Percentiles rank a stretch among this genome's conserved stretches.
These are phyloP conservation scores for Chloroclysta siterata DNA, from an alignment of 2,888 invertebrate species.

Conservation along the genomic window DNA sequence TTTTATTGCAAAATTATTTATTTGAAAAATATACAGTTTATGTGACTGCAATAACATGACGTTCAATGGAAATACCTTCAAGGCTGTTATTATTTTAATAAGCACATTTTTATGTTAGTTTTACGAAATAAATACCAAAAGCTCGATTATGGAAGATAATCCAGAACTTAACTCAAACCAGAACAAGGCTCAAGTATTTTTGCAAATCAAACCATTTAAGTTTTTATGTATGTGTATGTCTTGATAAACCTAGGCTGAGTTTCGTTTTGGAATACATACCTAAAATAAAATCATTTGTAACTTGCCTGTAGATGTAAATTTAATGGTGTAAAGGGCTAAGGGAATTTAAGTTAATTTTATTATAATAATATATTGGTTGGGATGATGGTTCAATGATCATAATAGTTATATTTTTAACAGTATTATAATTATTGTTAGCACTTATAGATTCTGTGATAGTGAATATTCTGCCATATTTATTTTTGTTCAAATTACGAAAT, in stretches of 20 bases:
- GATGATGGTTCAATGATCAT: background rate
- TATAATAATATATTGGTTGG: slow-evolving; percentile 27
- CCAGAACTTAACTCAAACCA: background rate
- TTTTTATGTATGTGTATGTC: background rate
- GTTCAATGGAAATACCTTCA: slow-evolving; percentile 24
- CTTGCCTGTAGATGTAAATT: slow-evolving; percentile 33
- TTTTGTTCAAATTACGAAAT: too few species aligned
- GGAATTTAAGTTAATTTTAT: slow-evolving; percentile 24
- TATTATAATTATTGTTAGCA: slow-evolving; percentile 32
- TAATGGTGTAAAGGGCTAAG: slow-evolving; percentile 23
- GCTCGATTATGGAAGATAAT: background rate
- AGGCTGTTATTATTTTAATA: slow-evolving; percentile 36
- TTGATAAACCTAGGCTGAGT: background rate
- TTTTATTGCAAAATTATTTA: background rate
- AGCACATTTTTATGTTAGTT: slow-evolving; percentile 23
- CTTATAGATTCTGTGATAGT: slow-evolving; percentile 25
- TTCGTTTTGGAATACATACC: background rate
- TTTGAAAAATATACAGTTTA: background rate
- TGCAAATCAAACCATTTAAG: too few species aligned
- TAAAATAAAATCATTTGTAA: slow-evolving; percentile 12
- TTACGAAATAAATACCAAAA: slow-evolving; percentile 6
- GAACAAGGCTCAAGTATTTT: too few species aligned
- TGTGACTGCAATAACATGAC: slow-evolving; percentile 11
- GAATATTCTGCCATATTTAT: slow-evolving; percentile 27
- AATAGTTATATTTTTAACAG: slow-evolving; percentile 33